A percentile compares a stretch with the other conserved stretches of the same genome.
Evolutionary conservation across 2,888 invertebrate genomes (phyloP).

Genomic region (Leptopilina myrica): DNA sequence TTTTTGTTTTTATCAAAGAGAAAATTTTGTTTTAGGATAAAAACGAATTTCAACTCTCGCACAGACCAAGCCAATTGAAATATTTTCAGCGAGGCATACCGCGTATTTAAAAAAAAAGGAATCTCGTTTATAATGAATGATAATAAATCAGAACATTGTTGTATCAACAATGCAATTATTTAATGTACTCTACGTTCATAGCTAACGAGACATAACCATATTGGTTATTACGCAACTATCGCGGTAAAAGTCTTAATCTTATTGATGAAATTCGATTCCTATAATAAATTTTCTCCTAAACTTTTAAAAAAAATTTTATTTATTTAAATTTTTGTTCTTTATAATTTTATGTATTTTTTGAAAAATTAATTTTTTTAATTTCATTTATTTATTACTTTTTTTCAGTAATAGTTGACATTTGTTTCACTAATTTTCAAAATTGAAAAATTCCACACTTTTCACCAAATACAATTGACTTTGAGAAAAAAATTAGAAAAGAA

Average conservation of each 20-base stretch:
- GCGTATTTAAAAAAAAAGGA: constrained; percentile 60
- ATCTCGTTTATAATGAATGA: constrained; percentile 58
- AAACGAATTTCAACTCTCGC: constrained; percentile 31
- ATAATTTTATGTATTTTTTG: too few relatives aligned
- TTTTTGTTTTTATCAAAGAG: neutral
- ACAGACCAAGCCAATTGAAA: constrained; percentile 54
- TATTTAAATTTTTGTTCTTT: too few relatives aligned
- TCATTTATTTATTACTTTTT: too few relatives aligned
- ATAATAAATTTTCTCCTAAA: constrained; percentile 2
- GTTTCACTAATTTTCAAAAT: neutral
- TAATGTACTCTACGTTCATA: constrained; percentile 44
- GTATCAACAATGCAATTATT: constrained; percentile 67
- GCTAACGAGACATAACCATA: constrained; percentile 66
- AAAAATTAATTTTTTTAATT: too few relatives aligned
- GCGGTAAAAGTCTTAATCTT: constrained; percentile 58
- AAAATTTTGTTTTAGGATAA: constrained; percentile 16
- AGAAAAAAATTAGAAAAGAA: too few relatives aligned
- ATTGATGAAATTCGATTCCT: constrained; percentile 55
- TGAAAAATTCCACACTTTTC: too few relatives aligned
- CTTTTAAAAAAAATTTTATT: too few relatives aligned
- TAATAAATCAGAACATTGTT: constrained; percentile 61
- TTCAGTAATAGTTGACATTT: neutral
- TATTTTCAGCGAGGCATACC: constrained; percentile 65
- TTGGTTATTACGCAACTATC: constrained; percentile 66
- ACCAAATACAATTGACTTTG: too few relatives aligned